These are phyloP conservation scores for Sternotherus odoratus DNA, from an alignment of 2,797 vertebrate species.

Conservation along the genomic window DNA sequence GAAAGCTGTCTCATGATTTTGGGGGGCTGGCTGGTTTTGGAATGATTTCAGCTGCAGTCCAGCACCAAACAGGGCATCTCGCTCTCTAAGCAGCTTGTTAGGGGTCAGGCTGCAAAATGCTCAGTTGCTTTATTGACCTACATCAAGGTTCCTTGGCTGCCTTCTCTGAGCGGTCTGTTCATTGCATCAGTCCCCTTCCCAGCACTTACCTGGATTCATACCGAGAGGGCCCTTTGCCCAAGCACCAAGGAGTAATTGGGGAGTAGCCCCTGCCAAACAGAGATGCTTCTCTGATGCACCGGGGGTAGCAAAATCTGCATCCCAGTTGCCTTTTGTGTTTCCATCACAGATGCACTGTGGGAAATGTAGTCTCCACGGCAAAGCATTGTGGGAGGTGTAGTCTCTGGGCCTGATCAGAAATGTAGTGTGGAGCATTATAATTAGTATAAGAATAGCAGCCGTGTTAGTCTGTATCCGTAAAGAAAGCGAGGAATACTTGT, in stretches of 20 bases:
- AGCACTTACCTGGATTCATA: not conserved
- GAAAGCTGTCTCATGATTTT: not conserved
- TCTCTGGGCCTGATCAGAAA: not conserved
- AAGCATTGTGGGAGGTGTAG: not conserved
- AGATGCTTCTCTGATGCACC: not conserved
- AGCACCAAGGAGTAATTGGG: not conserved
- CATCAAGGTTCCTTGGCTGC: not conserved
- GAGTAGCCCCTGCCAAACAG: not conserved
- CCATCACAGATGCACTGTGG: not conserved
- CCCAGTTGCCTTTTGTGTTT: not conserved
- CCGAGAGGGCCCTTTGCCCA: not conserved
- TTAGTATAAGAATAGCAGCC: too few species aligned
- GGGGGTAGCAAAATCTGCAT: not conserved
- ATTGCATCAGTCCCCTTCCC: not conserved
- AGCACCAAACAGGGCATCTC: not conserved
- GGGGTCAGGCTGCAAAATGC: not conserved
- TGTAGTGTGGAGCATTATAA: not conserved
- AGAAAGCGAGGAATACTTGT: too few species aligned
- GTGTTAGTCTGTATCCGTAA: too few species aligned
- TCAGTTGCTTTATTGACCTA: not conserved
- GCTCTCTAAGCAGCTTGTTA: not conserved
- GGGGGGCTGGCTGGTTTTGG: not conserved
- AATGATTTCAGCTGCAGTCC: not conserved
- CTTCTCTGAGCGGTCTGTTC: not conserved
- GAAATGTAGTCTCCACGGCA: not conserved